phyloP scores from a whole-genome alignment of 2,797 vertebrate species.

The Gymnoscopelus braueri region DNA sequence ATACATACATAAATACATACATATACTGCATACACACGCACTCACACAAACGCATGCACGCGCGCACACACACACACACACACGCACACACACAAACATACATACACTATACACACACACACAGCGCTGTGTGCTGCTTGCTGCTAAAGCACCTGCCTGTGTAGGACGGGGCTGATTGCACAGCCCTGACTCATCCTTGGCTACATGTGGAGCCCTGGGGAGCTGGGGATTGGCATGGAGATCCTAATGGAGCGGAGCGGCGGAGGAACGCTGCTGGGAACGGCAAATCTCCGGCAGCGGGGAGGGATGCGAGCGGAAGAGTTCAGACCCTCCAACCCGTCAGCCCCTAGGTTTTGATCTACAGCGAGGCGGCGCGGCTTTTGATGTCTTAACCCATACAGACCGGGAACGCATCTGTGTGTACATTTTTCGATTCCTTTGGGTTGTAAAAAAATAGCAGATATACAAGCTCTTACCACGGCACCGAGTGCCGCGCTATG shows the following conservation, averaged over 20 bases:
- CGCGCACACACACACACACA: conserved; percentile 28
- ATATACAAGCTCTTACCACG: too few species aligned
- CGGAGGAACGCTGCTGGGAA: conserved; percentile 79
- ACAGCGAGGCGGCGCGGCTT: conserved; percentile 74
- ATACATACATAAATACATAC: conserved; percentile 60
- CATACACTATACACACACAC: conserved; percentile 35
- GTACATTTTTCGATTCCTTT: too few species aligned
- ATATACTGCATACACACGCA: conserved; percentile 39
- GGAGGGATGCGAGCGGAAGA: conserved; percentile 74
- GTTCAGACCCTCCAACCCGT: conserved; percentile 73
- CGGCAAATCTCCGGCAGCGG: conserved; percentile 77
- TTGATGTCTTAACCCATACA: conserved; percentile 70
- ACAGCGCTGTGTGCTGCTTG: conserved; percentile 49
- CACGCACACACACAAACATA: conserved; percentile 52
- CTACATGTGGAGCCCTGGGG: conserved; percentile 80
- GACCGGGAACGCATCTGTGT: too few species aligned
- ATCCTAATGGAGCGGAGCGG: conserved; percentile 78
- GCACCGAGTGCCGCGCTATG: too few species aligned
- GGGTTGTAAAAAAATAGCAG: too few species aligned
- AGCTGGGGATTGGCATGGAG: conserved; percentile 77
- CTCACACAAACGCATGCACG: not conserved
- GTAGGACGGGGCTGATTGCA: conserved; percentile 73
- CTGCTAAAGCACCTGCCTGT: conserved; percentile 75
- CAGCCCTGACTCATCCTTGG: conserved; percentile 83
- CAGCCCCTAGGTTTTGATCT: conserved; percentile 79